Percentiles rank a stretch among this genome's conserved stretches.
Conservation (phyloP, 2,113 vertebrate genomes). For the Neotoma lepida region DNA sequence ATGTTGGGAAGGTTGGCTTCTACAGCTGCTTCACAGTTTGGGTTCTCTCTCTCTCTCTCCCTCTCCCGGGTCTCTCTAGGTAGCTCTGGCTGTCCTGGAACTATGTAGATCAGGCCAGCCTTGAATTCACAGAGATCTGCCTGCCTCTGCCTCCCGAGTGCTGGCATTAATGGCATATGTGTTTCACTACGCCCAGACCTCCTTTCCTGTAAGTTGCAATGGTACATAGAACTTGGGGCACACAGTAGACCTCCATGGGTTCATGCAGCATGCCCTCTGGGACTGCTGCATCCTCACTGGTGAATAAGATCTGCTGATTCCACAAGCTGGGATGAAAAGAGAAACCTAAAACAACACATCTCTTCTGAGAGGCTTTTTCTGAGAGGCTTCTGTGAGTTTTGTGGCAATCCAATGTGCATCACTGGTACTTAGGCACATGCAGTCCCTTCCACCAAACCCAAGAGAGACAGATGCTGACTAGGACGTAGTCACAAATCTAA, state of each 20-base stretch:
- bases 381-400: background rate
- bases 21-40: background rate
- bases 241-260: background rate
- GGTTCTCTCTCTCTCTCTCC: background rate
- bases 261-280: background rate
- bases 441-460: background rate
- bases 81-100: background rate
- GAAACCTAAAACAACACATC: background rate
- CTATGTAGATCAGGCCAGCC: background rate
- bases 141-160: background rate
- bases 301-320: background rate
- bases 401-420: background rate
- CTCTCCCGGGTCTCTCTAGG: background rate
- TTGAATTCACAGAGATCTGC: background rate
- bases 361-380: too few relatives aligned
- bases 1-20: background rate
- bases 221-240: too few relatives aligned
- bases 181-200: too few relatives aligned
- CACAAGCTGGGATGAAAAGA: background rate
- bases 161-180: background rate
- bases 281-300: background rate
- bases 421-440: fast-evolving
- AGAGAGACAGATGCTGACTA: background rate
- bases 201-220: background rate
- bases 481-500: background rate